Evolutionary conservation across 2,797 vertebrate species (phyloP), one percentile per base, ranked within the genome.

Genomic region (Petrocephalus sullivani): DNA sequence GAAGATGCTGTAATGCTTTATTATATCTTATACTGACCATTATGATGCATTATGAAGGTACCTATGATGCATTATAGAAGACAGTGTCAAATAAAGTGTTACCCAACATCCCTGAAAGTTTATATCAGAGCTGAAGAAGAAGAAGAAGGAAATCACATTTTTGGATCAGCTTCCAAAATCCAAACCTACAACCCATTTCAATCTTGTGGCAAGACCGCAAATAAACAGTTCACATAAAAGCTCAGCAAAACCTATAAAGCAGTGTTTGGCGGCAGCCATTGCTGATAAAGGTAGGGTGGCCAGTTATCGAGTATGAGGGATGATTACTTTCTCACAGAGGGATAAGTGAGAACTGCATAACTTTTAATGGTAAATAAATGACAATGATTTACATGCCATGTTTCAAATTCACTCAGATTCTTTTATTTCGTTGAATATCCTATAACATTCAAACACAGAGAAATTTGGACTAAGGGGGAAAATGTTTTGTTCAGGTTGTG

Each of bases 101-200:
- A 33, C 28, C 10, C 28, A 2, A 28, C 23, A 78, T 46, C 8
- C 37, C 37, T 78, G 37, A 14, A 78, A 46, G 16, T 46, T 16
- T 46, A 16, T 78, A 78, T 8, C 33, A 46, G 14, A 78, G 37
- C 19, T 41, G 16, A 14, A 41, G 33, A 37, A 41, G 28, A 19
- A 3, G 19, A 81, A 1, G 37, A 41, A 3, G 19, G 46, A 78
- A 81, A 49, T 49, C 41, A n/a, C 5, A 49, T 37, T 81, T n/a
- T n/a, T 81, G 75, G 41, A 81, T 28, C 75, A 81, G 75, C 41
- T 46, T 81, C 41, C 41, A 81, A 81, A 81, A 81, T 81, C 75
- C 6, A 81, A 78, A 81, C 41, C 75, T 19, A 81, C n/a, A 81
- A n/a, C 75, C 41, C 75, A 81, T 12, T 81, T 41, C 37, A 81